Evolutionary conservation across 64 coral and sea anemone species (phyloP).

Genomic region (Stylophora pistillata): DNA sequence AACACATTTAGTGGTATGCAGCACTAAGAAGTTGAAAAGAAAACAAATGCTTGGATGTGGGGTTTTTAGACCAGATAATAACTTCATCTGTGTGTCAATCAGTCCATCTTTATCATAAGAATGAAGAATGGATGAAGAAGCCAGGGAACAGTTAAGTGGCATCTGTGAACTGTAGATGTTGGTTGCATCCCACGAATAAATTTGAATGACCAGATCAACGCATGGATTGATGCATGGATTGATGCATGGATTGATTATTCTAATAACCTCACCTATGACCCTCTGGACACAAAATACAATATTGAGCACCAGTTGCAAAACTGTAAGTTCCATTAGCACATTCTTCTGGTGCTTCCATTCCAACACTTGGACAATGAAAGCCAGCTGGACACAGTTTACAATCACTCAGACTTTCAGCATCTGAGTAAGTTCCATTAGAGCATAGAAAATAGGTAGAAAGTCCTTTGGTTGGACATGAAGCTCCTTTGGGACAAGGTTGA

Average conservation of each 20-base stretch:
- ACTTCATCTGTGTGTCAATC: too few relatives aligned
- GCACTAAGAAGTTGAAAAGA: too few relatives aligned
- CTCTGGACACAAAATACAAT: slow-evolving; percentile 45
- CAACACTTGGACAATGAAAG: slow-evolving; percentile 4
- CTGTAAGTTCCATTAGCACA: slow-evolving; percentile 41
- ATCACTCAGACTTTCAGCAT: background rate
- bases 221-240: background rate
- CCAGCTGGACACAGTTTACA: slow-evolving; percentile 32
- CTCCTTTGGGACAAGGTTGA: slow-evolving; percentile 50
- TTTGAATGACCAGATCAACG: background rate
- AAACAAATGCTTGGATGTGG: too few relatives aligned
- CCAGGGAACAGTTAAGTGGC: background rate
- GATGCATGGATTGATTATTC: too few relatives aligned
- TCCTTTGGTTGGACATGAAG: slow-evolving; percentile 47
- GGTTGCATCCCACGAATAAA: background rate
- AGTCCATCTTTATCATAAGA: too few relatives aligned
- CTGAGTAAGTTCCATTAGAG: slow-evolving; percentile 22
- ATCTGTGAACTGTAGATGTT: background rate
- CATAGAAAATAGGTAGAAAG: slow-evolving; percentile 27
- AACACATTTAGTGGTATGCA: too few relatives aligned
- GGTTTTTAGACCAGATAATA: too few relatives aligned
- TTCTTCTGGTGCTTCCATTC: slow-evolving; percentile 42
- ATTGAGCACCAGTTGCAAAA: slow-evolving; percentile 27
- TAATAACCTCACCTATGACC: slow-evolving; percentile 51
- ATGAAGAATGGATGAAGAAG: too few relatives aligned